These are phyloP conservation scores for Nesospiza acunhae DNA, from an alignment of 2,113 vertebrate species.

Conservation along the genomic window DNA sequence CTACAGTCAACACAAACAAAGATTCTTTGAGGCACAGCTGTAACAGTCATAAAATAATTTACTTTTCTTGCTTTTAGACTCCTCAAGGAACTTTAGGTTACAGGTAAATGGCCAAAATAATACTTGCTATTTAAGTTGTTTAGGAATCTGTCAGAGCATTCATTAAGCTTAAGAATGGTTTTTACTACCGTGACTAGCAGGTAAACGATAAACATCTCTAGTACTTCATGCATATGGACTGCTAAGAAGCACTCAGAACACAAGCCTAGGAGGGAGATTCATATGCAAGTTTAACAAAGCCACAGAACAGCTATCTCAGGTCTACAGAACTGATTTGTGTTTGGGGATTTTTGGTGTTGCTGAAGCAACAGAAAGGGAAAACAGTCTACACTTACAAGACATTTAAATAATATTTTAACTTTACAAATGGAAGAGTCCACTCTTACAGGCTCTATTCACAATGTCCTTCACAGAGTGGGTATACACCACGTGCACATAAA, in stretches of 20 bases:
- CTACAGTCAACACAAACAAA: not conserved
- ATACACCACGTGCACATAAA: not conserved
- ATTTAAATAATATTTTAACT: not conserved
- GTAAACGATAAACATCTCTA: not conserved
- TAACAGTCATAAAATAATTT: not conserved
- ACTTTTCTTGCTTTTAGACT: not conserved
- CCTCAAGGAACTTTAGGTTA: not conserved
- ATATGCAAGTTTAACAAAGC: not conserved
- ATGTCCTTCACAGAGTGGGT: not conserved
- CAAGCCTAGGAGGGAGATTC: not conserved
- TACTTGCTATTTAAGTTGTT: not conserved
- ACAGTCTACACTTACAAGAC: accelerated
- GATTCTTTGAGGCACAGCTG: not conserved
- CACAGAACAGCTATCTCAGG: not conserved
- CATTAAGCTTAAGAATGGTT: not conserved
- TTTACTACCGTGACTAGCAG: not conserved
- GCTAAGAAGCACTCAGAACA: not conserved
- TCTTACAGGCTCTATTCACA: not conserved
- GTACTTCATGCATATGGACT: not conserved
- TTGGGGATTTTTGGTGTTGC: not conserved
- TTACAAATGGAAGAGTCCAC: not conserved
- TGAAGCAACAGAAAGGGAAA: not conserved
- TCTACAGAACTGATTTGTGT: not conserved
- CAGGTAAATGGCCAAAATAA: not conserved
- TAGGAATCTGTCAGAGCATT: not conserved